A percentile compares a stretch with the other conserved stretches of the same genome.
Conservation (phyloP, 1,140 invertebrate genomes). For the Lepidostoma basale region DNA sequence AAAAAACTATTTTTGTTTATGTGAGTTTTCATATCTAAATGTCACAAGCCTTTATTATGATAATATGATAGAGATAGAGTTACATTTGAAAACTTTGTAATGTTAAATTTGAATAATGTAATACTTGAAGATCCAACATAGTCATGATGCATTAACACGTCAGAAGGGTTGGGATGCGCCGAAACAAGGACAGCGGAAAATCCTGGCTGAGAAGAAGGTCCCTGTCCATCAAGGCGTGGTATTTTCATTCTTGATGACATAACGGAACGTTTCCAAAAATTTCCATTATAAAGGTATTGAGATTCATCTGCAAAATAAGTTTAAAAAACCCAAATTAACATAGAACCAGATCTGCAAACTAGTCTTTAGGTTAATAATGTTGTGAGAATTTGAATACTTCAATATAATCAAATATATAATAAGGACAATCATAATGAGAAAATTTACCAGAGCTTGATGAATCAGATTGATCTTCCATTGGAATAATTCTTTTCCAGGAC, state of each 20-base stretch:
- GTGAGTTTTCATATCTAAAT: no score
- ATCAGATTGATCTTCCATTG: constrained; percentile 31
- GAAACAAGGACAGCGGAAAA: constrained; percentile 16
- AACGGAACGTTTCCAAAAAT: constrained; percentile 16
- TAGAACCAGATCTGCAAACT: no score
- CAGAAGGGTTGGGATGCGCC: constrained; percentile 24
- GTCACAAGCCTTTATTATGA: no score
- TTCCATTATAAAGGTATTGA: background rate
- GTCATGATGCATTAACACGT: constrained; percentile 33
- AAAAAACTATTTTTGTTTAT: no score
- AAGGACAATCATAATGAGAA: background rate
- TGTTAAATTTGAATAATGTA: background rate
- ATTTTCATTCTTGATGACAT: constrained; percentile 28
- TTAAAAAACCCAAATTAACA: no score
- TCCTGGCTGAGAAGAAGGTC: constrained; percentile 1
- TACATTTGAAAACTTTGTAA: background rate
- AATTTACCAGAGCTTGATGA: constrained; percentile 27
- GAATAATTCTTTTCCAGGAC: constrained; percentile 35
- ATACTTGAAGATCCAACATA: constrained; percentile 26
- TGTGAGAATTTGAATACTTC: no score
- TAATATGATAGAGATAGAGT: background rate
- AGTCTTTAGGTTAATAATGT: no score
- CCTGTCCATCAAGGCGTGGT: constrained; percentile 22
- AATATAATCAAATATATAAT: background rate
- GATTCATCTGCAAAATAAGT: constrained; percentile 22